Evolutionary conservation across 1,140 invertebrate species (phyloP).

Genomic region (Plodia interpunctella): DNA sequence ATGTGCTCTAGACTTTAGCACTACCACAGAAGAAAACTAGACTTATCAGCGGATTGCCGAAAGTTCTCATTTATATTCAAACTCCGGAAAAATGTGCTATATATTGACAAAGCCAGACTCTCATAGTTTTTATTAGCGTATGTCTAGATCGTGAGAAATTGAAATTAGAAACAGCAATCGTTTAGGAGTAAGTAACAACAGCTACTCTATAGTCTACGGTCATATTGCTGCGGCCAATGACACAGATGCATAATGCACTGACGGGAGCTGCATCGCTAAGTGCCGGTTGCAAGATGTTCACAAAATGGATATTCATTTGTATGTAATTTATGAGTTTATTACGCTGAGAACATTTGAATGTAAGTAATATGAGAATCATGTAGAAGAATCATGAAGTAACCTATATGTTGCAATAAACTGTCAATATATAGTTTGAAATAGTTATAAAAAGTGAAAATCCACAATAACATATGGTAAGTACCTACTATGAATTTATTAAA

Average conservation of each 20-base stretch:
- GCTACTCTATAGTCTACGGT: neutral
- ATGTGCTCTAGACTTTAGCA: too few species aligned
- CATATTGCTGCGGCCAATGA: slow-evolving; percentile 2
- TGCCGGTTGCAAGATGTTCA: neutral
- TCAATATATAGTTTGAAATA: too few species aligned
- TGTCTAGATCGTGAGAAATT: slow-evolving; percentile 4
- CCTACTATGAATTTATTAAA: too few species aligned
- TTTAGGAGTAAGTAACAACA: neutral
- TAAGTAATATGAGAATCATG: too few species aligned
- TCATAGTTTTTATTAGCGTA: neutral
- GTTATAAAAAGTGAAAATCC: too few species aligned
- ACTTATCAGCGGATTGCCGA: too few species aligned
- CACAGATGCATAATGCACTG: neutral
- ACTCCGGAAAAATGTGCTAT: neutral
- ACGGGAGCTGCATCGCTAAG: neutral
- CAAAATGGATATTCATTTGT: neutral
- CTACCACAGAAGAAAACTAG: too few species aligned
- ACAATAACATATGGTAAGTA: too few species aligned
- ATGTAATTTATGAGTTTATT: neutral
- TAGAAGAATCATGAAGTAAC: too few species aligned
- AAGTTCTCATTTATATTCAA: too few species aligned
- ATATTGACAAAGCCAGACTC: neutral
- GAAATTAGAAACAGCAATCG: neutral
- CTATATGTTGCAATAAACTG: too few species aligned
- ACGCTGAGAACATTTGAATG: too few species aligned